Evolutionary conservation across 35 echinoderm and acorn worm genomes (phyloP).

Genomic region (Heliocidaris tuberculata): DNA sequence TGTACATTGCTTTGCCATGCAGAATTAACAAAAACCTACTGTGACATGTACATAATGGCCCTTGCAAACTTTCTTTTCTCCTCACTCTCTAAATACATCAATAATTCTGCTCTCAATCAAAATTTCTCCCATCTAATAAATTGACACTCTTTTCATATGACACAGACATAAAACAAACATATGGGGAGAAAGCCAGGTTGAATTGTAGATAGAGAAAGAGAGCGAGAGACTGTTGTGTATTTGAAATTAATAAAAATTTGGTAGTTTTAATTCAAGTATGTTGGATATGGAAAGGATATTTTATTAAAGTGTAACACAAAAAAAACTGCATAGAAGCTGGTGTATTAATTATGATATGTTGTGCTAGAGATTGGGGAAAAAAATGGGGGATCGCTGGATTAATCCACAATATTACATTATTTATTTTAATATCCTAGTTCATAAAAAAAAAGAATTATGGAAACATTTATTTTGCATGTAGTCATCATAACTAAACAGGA

Average conservation of each 20-base stretch:
- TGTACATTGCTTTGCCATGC: background rate
- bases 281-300: background rate
- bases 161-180: conserved; percentile 4
- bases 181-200: background rate
- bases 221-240: background rate
- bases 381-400: background rate
- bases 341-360: background rate
- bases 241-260: background rate
- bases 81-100: conserved; percentile 1
- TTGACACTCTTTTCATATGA: background rate
- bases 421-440: background rate
- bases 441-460: no score
- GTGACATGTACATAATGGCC: background rate
- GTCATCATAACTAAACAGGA: no score
- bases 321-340: background rate
- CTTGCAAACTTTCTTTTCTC: background rate
- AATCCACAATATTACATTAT: background rate
- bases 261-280: background rate
- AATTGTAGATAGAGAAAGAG: background rate
- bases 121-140: background rate
- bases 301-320: background rate
- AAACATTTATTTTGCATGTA: no score
- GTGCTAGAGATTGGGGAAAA: background rate
- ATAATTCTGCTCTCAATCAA: background rate
- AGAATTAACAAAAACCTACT: background rate